Evolutionary conservation across 2,797 vertebrate genomes (phyloP), one percentile per base, ranked within the genome.

Genomic region (Synanceia verrucosa): DNA sequence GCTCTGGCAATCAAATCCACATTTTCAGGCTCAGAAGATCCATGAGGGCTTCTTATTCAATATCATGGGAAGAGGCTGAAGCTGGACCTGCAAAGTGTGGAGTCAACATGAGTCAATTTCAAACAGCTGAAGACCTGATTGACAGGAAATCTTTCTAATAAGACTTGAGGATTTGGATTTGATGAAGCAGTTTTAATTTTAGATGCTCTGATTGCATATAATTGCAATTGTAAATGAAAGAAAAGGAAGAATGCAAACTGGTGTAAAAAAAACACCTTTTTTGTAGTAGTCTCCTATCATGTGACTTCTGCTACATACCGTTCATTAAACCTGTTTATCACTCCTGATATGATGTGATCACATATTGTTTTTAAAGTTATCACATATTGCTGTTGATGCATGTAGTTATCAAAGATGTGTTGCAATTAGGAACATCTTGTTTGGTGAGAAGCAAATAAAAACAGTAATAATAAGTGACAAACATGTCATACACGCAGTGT

Each of bases 1-100:
- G 79, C 34, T 61, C 59, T 61, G 19, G 66, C 53, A 76, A 76
- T 77, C 78, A 81, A 75, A 73, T 50, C 44, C 24, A 26, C 50
- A 43, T 81, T 26, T 70, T 41, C 37, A 33, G n/a, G 44, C 55
- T 52, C 26, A 34, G 26, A 69, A 36, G 46, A 67, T 62, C 34
- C 39, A n/a, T n/a, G 26, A 4, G 14, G 4, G 2, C 13, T 59
- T 61, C 43, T 19, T n/a, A 46, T 51, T 79, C 64, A 70, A 2
- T 60, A 44, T 58, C 23, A 76, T 2, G 21, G n/a, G 39, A 43
- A 29, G 68, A 70, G 37, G 29, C 1, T 50, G 26, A 55, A 72
- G 53, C 10, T 8, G 47, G 61, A 41, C 9, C 21, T 33, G 18
- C 55, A 44, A 63, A 57, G 24, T 55, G 21, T 14, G n/a, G 29